phyloP scores from a whole-genome alignment of 1,140 invertebrate genomes.

The Hetaerina americana region DNA sequence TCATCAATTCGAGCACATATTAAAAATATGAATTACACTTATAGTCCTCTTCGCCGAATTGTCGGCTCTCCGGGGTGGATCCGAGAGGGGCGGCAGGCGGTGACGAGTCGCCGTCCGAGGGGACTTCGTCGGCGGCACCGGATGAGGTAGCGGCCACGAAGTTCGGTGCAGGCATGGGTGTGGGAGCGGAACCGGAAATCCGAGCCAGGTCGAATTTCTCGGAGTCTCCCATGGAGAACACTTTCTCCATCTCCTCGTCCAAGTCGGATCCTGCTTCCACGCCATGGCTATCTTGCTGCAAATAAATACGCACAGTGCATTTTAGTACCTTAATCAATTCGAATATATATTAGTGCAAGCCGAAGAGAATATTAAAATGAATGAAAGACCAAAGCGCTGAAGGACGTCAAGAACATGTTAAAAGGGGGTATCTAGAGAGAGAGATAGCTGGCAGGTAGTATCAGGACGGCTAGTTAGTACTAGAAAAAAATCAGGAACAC shows the following conservation, averaged over 20 bases:
- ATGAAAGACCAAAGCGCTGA: too few relatives aligned
- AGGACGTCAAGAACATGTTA: too few relatives aligned
- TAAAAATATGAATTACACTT: conserved; percentile 26
- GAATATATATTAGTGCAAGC: too few relatives aligned
- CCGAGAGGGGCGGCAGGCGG: conserved; percentile 24
- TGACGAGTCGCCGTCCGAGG: conserved; percentile 28
- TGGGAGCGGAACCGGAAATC: conserved; percentile 23
- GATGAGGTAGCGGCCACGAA: conserved; percentile 23
- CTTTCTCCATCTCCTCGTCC: conserved; percentile 67
- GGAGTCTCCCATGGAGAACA: conserved; percentile 42
- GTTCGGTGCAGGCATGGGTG: background rate
- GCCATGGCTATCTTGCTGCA: conserved; percentile 38
- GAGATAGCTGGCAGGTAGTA: too few relatives aligned
- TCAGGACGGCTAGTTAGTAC: too few relatives aligned
- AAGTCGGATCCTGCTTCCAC: conserved; percentile 47
- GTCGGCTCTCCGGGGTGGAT: conserved; percentile 9
- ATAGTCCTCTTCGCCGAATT: conserved; percentile 36
- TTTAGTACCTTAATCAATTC: too few relatives aligned
- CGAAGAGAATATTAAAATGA: too few relatives aligned
- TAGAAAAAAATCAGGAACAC: too few relatives aligned
- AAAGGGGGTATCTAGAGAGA: too few relatives aligned
- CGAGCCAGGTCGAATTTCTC: conserved; percentile 48
- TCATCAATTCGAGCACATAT: too few relatives aligned
- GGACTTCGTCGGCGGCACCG: conserved; percentile 33
- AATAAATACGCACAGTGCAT: too few relatives aligned